phyloP scores from a whole-genome alignment of 2,888 invertebrate genomes.

The Phaedon cochleariae region DNA sequence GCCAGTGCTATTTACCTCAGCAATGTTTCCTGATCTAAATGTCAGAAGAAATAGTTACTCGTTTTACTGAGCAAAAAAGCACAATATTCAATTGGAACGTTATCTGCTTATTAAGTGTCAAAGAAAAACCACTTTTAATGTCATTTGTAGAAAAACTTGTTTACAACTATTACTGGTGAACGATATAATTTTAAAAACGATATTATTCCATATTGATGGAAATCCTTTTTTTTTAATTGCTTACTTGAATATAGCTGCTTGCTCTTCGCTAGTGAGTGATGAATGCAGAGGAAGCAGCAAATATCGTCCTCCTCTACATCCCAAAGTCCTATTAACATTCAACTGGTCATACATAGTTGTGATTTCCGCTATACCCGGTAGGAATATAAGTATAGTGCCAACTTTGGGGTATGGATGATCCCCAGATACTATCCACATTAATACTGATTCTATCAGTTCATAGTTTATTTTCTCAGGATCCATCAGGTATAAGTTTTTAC shows the following conservation, averaged over 20 bases:
- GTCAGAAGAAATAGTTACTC: no score
- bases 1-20: no score
- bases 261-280: slow-evolving; percentile 84
- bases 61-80: no score
- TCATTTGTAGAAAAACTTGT: no score
- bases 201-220: no score
- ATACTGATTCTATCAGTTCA: slow-evolving; percentile 76
- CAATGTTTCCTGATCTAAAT: no score
- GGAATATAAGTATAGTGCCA: slow-evolving; percentile 82
- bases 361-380: slow-evolving; percentile 84
- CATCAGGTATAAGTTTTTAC: slow-evolving; percentile 80
- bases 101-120: no score
- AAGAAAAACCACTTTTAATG: no score
- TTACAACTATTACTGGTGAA: no score
- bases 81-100: no score
- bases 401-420: slow-evolving; percentile 72
- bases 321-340: slow-evolving; percentile 71
- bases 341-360: slow-evolving; percentile 75
- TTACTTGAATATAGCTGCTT: slow-evolving; percentile 74
- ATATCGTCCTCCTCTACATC: slow-evolving; percentile 71
- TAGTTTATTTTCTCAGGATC: slow-evolving; percentile 81
- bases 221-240: no score
- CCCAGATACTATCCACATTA: slow-evolving; percentile 76
- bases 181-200: no score
- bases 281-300: slow-evolving; percentile 87